These are phyloP conservation scores for Picathartes gymnocephalus DNA, from an alignment of 2,113 vertebrate species.

Conservation along the genomic window DNA sequence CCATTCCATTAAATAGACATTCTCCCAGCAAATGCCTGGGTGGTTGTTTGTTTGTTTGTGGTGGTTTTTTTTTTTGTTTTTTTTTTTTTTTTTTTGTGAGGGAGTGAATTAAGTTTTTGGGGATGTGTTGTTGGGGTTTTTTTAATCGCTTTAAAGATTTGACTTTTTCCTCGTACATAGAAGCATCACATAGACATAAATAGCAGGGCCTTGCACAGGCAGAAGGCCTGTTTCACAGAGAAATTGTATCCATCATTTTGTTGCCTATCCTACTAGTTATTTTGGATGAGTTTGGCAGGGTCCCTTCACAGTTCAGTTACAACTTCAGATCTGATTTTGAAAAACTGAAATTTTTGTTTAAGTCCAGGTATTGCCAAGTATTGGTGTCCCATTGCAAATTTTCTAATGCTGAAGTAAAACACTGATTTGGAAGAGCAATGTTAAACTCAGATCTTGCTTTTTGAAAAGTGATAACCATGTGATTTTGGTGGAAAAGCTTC, in stretches of 20 bases:
- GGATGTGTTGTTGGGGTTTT: accelerated
- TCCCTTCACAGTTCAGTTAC: neutral
- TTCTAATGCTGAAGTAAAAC: neutral
- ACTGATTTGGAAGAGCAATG: neutral
- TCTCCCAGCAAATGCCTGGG: neutral
- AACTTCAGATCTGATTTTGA: neutral
- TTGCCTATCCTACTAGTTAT: neutral
- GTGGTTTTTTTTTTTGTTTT: neutral
- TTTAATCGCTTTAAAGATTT: neutral
- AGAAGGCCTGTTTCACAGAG: neutral
- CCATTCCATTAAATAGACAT: neutral
- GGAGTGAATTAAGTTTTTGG: neutral
- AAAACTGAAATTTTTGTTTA: neutral
- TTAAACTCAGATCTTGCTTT: neutral
- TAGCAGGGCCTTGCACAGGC: neutral
- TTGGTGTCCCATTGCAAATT: neutral
- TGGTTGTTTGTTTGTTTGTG: too few relatives aligned
- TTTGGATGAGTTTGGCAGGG: neutral
- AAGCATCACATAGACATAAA: neutral
- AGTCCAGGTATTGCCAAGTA: neutral
- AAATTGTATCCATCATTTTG: neutral
- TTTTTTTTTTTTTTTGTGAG: neutral
- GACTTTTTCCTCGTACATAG: neutral
- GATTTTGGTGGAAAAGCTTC: neutral
- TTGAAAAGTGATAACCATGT: neutral